Evolutionary conservation across 2,113 vertebrate genomes (phyloP), one percentile per base, ranked within the genome.

Genomic region (Morone saxatilis): DNA sequence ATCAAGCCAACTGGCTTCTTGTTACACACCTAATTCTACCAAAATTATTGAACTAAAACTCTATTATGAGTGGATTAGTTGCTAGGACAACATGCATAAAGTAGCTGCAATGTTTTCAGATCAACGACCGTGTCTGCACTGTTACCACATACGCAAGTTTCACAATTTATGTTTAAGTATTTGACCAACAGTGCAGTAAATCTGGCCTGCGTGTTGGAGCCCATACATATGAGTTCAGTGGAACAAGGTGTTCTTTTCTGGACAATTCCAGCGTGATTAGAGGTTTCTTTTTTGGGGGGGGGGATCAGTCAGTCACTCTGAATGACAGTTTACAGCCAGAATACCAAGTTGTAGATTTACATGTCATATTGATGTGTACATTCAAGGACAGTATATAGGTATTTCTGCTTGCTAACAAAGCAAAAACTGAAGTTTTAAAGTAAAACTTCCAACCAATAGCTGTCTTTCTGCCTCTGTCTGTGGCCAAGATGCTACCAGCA

Each of bases 71-170:
- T 56, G 36, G 48, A 68, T 63, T 40, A 53, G 54, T 10, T 67
- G 60, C 51, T 6, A 20, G 78, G 38, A 61, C 31, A 38, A 57
- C 61, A 20, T 62, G 59, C 69, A 75, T 67, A 56, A 48, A 67
- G 47, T 65, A 20, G 16, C 51, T 54, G 20, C 36, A 47, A 45
- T 22, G 66, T 84, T 38, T 65, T 20, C 41, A 57, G 70, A 16
- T 38, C 31, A 13, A 25, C 47, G 12, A 53, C 17, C 38, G 13
- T 47, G 22, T 41, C 54, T 51, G 31, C 40, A 19, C 8, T 25
- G 22, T 67, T 11, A 38, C 7, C 63, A 68, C 41, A 7, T 14
- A n/a, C 12, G 19, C 65, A 48, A 25, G 20, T 7, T 22, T 68
- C 13, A 59, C 54, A 59, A 59, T 20, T 25, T 59, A 31, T 8